Conservation (phyloP, 2,113 vertebrate genomes). For the human (Homo sapiens) region GRCh38 chr4:39356501-39357000, state of each 20-base stretch:
- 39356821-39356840: not conserved
- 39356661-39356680: not conserved
- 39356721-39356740: conserved; percentile 48
- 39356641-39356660: conserved; percentile 27
- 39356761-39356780: not conserved
- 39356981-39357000: not conserved
- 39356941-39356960: not conserved
- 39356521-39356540: not conserved
- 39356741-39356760: conserved; percentile 51
- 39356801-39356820: not conserved
- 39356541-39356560: conserved; percentile 6
- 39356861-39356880: not conserved
- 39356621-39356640: conserved; percentile 45
- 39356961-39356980: not conserved
- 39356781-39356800: conserved; percentile 1
- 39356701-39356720: conserved; percentile 41
- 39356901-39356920: not conserved
- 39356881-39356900: not conserved
- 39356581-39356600: conserved; percentile 36
- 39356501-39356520: not conserved
- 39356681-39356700: not conserved
- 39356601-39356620: conserved; percentile 10
- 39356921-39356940: not conserved
- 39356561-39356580: conserved; percentile 11
- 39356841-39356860: not conserved